Evolutionary conservation across 2,888 invertebrate species (phyloP), one percentile per base, ranked within the genome.

Genomic region (Elegia similella): DNA sequence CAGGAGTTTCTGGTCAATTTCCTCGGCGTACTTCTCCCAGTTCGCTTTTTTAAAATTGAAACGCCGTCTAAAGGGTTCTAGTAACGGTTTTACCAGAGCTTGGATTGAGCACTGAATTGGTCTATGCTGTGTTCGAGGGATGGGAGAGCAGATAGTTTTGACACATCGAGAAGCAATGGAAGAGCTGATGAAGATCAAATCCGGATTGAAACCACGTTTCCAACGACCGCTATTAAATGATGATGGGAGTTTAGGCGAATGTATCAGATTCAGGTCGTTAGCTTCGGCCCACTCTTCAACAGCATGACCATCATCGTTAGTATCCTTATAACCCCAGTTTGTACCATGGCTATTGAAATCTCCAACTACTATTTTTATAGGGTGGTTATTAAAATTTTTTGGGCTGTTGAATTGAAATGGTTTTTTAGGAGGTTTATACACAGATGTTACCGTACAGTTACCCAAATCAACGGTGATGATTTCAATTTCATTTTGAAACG

Each of bases 291-390:
- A 50, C 1, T 50, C 5, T 50, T 50, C 50, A 8, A 50, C 50
- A 10, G 50, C 30, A 2, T 13, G 2, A 1, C 50, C 50, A 8
- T 13, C 10, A 2, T 2, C 7, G 15, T 50, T 8, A 15, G n/a
- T 50, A 0, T 2, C 12, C 6, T 2, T 8, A 10, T 50, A 50
- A 7, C 50, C 50, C 50, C 50, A 50, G 2, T 3, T 15, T 6
- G 15, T 30, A 13, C 50, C 30, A 15, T 50, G 50, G 50, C 50
- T 50, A 8, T 32, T 50, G 17, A 50, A 50, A 32, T 50, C 50
- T 7, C 50, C 50, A 12, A 50, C 10, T n/a, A 50, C 8, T 32
- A 50, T 30, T 32, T 50, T 30, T 2, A 2, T 7, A 1, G 30
- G 17, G 30, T 15, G 30, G 1, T 32, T 15, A 6, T 50, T 13